Conservation (phyloP, 1,140 invertebrate genomes). For the Cyclina sinensis region DNA sequence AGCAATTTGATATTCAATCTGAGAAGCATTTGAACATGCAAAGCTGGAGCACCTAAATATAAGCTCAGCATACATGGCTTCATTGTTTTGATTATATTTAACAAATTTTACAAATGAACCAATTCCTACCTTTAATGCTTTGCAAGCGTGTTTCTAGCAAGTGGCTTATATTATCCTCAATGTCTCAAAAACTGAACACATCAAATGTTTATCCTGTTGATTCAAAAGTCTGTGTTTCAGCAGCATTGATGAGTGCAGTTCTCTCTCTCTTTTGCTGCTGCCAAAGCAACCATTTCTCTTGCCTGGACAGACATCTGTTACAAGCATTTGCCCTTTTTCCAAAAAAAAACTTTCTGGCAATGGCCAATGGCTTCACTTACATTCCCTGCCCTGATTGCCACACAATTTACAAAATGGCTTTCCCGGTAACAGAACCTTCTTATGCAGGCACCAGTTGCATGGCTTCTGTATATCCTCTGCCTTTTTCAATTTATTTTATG, state of each 20-base stretch:
- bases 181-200: no score
- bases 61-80: slow-evolving; percentile 25
- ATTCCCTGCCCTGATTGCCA: background rate
- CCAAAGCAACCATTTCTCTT: background rate
- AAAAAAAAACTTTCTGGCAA: slow-evolving; percentile 13
- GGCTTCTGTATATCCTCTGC: background rate
- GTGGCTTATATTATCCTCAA: no score
- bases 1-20: slow-evolving; percentile 41
- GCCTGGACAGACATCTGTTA: background rate
- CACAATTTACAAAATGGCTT: background rate
- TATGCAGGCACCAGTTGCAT: background rate
- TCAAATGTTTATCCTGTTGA: background rate
- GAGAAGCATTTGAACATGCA: slow-evolving; percentile 16
- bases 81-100: slow-evolving; percentile 16
- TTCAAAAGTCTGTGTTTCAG: background rate
- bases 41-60: slow-evolving; percentile 52
- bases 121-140: slow-evolving; percentile 24
- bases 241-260: background rate
- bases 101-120: slow-evolving; percentile 11
- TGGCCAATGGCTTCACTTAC: slow-evolving; percentile 1
- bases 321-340: background rate
- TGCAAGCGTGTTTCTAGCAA: no score
- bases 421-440: background rate
- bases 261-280: background rate
- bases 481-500: background rate